Evolutionary conservation across 1,140 invertebrate species (phyloP), one percentile per base, ranked within the genome.

Genomic region (Drosophila nigrodunni): DNA sequence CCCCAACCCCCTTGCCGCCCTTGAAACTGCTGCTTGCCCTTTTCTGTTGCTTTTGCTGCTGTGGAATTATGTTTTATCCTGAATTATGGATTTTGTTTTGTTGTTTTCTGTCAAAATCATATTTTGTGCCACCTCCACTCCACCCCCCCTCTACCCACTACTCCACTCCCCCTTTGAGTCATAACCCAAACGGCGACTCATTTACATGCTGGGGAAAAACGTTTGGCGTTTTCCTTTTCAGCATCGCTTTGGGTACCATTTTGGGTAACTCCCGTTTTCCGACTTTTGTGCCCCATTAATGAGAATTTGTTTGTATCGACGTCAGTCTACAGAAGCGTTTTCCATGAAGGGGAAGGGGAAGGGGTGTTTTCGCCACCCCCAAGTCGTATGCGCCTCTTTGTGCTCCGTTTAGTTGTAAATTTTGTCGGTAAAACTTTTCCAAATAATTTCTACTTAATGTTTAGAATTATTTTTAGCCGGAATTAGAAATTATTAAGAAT

Each of bases 31-130:
- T 8, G 18, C 25, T 15, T 50, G 54, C 25, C 13, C 5, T 13
- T 15, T 35, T 46, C 47, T 34, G 50, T 30, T 76, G 71, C 74
- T 58, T 66, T 75, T 80, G 73, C 76, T 82, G 65, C 54, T 89
- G 80, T 74, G 85, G 81, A 90, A 90, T 91, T 91, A 91, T 91
- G 89, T 91, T 91, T 91, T 91, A 91, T 91, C 90, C 90, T 91
- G 90, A 91, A 90, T 91, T 91, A 91, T 91, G 90, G 90, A 91
- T 91, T 91, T 91, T 91, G 85, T 91, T 91, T 87, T 87, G 90
- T 91, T 91, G 90, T 91, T 91, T 89, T 91, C 90, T 91, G 90
- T 91, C 90, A 91, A 91, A 91, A 90, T 91, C 90, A 91, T 91
- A 91, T 87, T 91, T 91, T 85, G 72, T 73, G 66, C 81, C 47